Evolutionary conservation across 1,140 invertebrate genomes (phyloP).

Genomic region (Trissolcus basalis): DNA sequence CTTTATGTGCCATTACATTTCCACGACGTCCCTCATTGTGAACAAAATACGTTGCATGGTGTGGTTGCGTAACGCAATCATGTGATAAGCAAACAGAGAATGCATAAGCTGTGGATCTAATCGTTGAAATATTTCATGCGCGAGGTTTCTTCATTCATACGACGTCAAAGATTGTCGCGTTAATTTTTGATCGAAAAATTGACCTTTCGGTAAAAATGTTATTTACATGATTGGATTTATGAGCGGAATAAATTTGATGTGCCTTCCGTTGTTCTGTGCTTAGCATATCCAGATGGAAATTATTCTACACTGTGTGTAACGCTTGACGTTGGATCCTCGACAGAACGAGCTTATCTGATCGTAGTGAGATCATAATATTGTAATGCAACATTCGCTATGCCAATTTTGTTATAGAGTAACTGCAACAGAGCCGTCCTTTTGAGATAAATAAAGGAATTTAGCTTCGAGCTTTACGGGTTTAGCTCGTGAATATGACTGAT

Average conservation of each 20-base stretch:
- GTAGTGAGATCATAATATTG: constrained; percentile 47
- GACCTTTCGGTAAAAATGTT: constrained; percentile 39
- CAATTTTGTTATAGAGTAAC: constrained; percentile 24
- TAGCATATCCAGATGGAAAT: constrained; percentile 56
- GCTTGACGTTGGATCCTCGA: constrained; percentile 38
- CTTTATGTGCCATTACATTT: constrained; percentile 39
- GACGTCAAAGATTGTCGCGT: not conserved
- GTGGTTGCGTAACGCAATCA: no score
- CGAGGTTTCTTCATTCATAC: not conserved
- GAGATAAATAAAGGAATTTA: constrained; percentile 34
- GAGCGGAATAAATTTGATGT: constrained; percentile 43
- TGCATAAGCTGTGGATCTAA: no score
- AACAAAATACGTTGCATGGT: no score
- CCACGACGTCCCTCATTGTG: constrained; percentile 29
- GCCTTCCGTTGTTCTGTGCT: constrained; percentile 35
- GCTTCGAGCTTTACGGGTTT: not conserved
- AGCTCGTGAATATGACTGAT: constrained; percentile 9
- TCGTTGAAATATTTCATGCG: no score
- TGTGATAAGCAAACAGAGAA: no score
- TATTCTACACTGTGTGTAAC: constrained; percentile 19
- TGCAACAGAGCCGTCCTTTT: constrained; percentile 5
- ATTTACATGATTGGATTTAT: constrained; percentile 51
- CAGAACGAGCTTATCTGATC: constrained; percentile 41
- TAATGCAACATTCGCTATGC: constrained; percentile 39
- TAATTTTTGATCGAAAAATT: constrained; percentile 29